Base-by-base conservation (phyloP, 2,113 vertebrate species). In the Cathartes aura region DNA sequence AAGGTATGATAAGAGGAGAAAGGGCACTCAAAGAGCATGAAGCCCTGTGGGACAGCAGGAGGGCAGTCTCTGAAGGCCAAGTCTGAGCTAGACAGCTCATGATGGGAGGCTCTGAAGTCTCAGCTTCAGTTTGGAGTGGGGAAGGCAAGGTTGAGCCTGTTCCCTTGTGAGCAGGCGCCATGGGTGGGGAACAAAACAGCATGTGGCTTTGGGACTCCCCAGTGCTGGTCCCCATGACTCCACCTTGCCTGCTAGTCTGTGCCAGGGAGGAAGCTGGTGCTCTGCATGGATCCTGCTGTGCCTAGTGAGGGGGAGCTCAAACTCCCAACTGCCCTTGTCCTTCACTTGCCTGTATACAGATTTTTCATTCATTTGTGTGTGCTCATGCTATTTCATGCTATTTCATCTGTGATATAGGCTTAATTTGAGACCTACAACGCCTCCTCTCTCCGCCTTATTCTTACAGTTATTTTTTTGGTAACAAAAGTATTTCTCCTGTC, bases 251-350 rank as follows among this genome's bases (percentile, higher is more conserved):
- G 5, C 43, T 83, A 52, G 9, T 47, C n/a, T 59, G 38, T 53
- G 38, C 50, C 24, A 26, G 34, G n/a, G 45, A 58, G 30, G 6
- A 73, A 45, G 21, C 6, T 80, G 56, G 26, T 58, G 26, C 8
- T 59, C n/a, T 26, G 18, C 5, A 6, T 26, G 63, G 64, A n/a
- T 72, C 56, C 23, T 27, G 7, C 20, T 43, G 6, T 74, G 18
- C 22, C 38, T 15, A 2, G 38, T 0, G 2, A 73, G 2, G 12
- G 24, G 11, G 8, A 70, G 13, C 9, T 76, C 55, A 16, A 24
- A 48, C 17, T 53, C 42, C 19, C 27, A 43, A 5, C 14, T 22
- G 14, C 15, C 24, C 34, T 73, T 50, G 5, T 48, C 59, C 56
- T 89, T 70, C 15, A 19, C 8, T n/a, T 74, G 68, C 12, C 29